Percentiles rank a stretch among this genome's conserved stretches.
phyloP scores from a whole-genome alignment of 2,888 invertebrate genomes.

The Lepidocyrtoides sp. region DNA sequence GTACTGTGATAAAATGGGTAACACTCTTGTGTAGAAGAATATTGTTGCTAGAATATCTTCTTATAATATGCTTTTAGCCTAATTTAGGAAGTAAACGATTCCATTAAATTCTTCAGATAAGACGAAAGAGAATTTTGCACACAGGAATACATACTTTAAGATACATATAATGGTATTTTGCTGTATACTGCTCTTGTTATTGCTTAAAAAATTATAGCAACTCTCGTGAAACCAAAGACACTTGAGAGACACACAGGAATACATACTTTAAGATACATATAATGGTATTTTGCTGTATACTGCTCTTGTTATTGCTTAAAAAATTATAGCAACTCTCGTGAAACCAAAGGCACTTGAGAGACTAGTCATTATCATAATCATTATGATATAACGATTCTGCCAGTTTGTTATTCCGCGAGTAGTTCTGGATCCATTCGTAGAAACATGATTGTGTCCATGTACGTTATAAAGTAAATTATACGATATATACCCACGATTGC shows the following conservation, averaged over 20 bases:
- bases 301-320: slow-evolving; percentile 26
- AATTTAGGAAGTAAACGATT: neutral
- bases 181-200: neutral
- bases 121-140: neutral
- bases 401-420: neutral
- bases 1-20: neutral
- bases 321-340: slow-evolving; percentile 10
- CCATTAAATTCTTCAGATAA: neutral
- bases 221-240: neutral
- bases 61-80: neutral
- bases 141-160: neutral
- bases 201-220: slow-evolving; percentile 31
- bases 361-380: slow-evolving; percentile 48
- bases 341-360: slow-evolving; percentile 39
- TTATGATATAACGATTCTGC: neutral
- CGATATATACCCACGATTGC: too few relatives aligned
- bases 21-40: neutral
- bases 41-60: neutral
- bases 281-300: neutral
- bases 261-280: neutral
- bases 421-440: neutral
- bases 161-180: neutral
- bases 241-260: slow-evolving; percentile 49
- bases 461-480: too few relatives aligned
- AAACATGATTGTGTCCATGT: neutral